Evolutionary conservation across 2,113 vertebrate species (phyloP), one percentile per base, ranked within the genome.

Genomic region (Cyprinodon brontotheroides): DNA sequence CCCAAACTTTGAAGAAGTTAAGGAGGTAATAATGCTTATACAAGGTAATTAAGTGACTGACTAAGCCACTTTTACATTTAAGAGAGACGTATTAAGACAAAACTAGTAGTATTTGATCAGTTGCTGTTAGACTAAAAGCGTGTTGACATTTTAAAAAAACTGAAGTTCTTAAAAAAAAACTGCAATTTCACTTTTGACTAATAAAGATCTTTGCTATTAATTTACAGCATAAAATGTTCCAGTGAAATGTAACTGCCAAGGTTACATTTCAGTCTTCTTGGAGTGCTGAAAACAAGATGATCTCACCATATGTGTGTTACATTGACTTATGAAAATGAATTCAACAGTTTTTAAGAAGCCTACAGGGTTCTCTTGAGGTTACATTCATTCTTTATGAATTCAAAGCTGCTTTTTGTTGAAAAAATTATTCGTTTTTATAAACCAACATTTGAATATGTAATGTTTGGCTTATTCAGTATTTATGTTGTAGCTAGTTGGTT

Each of bases 131-230:
- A 57, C 50, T 57, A 8, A 9, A 57, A n/a, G n/a, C 15, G 6
- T 17, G 7, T 8, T 20, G 6, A 53, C 50, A 53, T 53, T 20
- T 20, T n/a, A 20, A 57, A n/a, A 6, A 17, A 9, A 57, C 3
- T n/a, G 14, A 29, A 29, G 17, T 57, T 15, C 20, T 8, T 20
- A 73, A 70, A 45, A n/a, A 22, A 62, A 81, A 69, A 47, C 15
- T 0, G 22, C 50, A 61, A 57, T 20, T n/a, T 38, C 15, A n/a
- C 53, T 53, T 53, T 71, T 78, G 70, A 61, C 66, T 48, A 38
- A 39, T 68, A 67, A 79, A 80, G 57, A 78, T 85, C 61, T 77
- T 72, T 79, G 70, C 80, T 77, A 80, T 86, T 67, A 59, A 77
- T 84, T 79, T 53, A 70, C 66, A 76, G 61, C 11, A 11, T 6